Evolutionary conservation across 2,797 vertebrate genomes (phyloP).

Genomic region (Pipistrellus pygmaeus): DNA sequence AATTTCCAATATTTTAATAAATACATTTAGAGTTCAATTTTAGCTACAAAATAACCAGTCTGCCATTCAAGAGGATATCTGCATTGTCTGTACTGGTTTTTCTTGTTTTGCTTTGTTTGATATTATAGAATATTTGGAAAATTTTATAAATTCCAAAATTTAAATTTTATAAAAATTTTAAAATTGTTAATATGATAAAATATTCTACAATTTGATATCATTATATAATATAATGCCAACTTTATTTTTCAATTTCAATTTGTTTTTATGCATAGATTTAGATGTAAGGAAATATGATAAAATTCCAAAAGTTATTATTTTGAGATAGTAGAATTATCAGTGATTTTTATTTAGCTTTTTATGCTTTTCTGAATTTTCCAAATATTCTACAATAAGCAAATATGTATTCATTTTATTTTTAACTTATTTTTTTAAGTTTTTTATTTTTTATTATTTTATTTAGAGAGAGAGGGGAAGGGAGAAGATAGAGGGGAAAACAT

Average conservation of each 20-base stretch:
- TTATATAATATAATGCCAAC: not conserved
- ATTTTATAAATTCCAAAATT: too few relatives aligned
- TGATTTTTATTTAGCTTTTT: not conserved
- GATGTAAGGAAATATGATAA: slow-evolving; percentile 48
- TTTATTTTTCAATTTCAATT: slow-evolving; percentile 54
- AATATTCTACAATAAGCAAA: slow-evolving; percentile 41
- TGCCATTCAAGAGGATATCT: slow-evolving; percentile 46
- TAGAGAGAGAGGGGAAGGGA: not conserved
- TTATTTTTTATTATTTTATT: not conserved
- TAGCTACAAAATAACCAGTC: slow-evolving; percentile 60
- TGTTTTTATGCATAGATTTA: not conserved
- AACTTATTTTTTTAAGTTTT: not conserved
- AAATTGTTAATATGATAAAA: too few relatives aligned
- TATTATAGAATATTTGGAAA: too few relatives aligned
- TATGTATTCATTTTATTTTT: slow-evolving; percentile 20
- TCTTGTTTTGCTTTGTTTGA: not conserved
- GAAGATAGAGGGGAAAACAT: not conserved
- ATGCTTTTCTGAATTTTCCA: slow-evolving; percentile 59
- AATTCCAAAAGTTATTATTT: slow-evolving; percentile 31
- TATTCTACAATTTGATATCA: not conserved
- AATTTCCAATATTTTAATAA: slow-evolving; percentile 70
- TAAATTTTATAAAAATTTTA: too few relatives aligned
- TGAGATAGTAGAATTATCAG: not conserved
- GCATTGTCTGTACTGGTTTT: slow-evolving; percentile 12
- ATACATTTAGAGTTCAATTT: slow-evolving; percentile 54